Evolutionary conservation across 2,797 vertebrate genomes (phyloP).

Genomic region (Phataginus tricuspis): DNA sequence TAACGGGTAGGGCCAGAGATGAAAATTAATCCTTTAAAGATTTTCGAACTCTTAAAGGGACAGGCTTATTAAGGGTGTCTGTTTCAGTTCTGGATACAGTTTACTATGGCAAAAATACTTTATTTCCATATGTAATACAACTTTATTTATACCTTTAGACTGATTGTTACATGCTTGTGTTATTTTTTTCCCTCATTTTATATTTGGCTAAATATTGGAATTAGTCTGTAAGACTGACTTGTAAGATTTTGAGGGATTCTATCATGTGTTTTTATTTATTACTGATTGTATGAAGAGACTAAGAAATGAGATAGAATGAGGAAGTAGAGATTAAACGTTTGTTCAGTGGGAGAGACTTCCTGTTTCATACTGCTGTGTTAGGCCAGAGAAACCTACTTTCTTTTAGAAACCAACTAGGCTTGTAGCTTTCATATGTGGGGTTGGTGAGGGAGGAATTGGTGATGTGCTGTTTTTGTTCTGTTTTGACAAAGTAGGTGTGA

Average conservation of each 20-base stretch:
- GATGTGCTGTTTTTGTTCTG: not conserved
- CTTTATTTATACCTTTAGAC: conserved; percentile 24
- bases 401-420: not conserved
- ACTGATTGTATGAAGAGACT: not conserved
- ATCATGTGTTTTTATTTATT: not conserved
- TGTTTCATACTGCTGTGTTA: not conserved
- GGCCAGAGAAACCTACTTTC: not conserved
- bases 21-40: not conserved
- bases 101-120: not conserved
- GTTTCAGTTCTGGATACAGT: not conserved
- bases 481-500: not conserved
- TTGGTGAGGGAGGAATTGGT: not conserved
- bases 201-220: conserved; percentile 18
- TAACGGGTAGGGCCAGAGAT: not conserved
- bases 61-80: not conserved
- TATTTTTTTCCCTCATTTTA: not conserved
- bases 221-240: not conserved
- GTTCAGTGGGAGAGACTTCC: not conserved
- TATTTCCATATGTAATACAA: conserved; percentile 5
- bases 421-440: not conserved
- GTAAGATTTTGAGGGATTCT: not conserved
- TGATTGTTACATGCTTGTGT: not conserved
- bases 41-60: not conserved
- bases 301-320: not conserved
- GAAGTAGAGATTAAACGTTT: not conserved